Conservation (phyloP, 2,888 invertebrate species). For the Andrena bucephala region DNA sequence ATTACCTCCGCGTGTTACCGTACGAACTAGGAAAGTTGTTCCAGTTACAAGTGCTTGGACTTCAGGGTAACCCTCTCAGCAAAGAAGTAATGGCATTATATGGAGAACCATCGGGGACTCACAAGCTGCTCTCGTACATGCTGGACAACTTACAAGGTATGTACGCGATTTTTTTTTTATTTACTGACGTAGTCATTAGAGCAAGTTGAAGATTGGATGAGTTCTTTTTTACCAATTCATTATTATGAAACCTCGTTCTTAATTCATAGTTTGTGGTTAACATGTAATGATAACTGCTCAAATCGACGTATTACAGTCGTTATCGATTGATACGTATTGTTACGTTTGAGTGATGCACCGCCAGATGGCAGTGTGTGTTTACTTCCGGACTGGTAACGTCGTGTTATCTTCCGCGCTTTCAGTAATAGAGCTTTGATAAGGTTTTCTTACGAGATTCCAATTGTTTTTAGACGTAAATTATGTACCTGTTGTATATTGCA, state of each 20-base stretch:
- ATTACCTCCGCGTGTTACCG: conserved; percentile 96
- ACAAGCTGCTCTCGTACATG: conserved; percentile 97
- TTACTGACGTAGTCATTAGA: background rate
- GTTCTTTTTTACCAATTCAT: background rate
- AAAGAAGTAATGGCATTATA: conserved; percentile 97
- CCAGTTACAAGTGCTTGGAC: conserved; percentile 96
- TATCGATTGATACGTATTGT: conserved; percentile 7
- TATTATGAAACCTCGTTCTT: background rate
- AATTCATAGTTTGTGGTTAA: background rate
- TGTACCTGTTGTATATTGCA: no score
- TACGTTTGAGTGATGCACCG: conserved; percentile 2
- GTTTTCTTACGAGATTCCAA: background rate
- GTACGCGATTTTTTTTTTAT: conserved; percentile 71
- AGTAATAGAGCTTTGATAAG: background rate
- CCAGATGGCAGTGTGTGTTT: conserved; percentile 29
- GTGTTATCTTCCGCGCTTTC: background rate
- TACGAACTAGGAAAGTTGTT: conserved; percentile 99
- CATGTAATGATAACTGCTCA: conserved; percentile 20
- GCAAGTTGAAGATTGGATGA: background rate
- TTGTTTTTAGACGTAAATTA: background rate
- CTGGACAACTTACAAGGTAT: conserved; percentile 98
- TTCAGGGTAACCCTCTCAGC: conserved; percentile 97
- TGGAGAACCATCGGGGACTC: conserved; percentile 96
- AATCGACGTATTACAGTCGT: background rate
- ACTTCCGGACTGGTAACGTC: conserved; percentile 3